Base-by-base conservation (phyloP, 2,113 vertebrate genomes). In the Saimiri boliviensis region DNA sequence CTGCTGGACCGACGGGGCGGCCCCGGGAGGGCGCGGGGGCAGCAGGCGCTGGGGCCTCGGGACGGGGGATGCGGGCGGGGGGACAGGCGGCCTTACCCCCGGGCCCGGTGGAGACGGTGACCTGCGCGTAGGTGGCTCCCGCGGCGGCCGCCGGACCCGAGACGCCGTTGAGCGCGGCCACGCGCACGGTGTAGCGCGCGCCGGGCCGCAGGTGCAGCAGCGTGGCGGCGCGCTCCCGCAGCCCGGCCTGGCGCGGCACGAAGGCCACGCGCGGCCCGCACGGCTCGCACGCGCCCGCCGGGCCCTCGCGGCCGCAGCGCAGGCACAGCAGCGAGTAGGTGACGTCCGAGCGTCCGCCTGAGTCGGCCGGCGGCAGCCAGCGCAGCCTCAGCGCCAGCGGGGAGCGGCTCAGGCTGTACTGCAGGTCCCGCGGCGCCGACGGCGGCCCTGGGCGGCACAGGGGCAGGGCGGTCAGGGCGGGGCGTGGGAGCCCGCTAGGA, bases 191-290 rank as follows among this genome's bases (percentile, higher is more conserved):
- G 98, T 99, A 99, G 99, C 99, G 99, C 98, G 97, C 98, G 21
- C 99, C 99, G 11, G 99, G 99, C 92, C 99, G 98, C n/a, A 99
- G 99, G 98, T 99, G 99, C 40, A 99, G 98, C 98, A 99, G 98
- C 1, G 99, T 99, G 89, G 99, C 99, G 0, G 99, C 99, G 45
- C 98, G 98, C 14, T 99, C 99, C 11, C 98, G 99, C 88, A 99
- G 98, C 66, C 99, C 99, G 0, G 98, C 98, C 98, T 99, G 99
- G 98, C 99, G 99, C 0, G 99, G 99, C 88, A 99, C 99, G 7
- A 99, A 99, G 97, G 99, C 99, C 54, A 99, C 98, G 1, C 99
- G 97, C 16, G 98, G 97, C 25, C 99, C 99, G 0, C 99, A 99
- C 0, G 99, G 98, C 97, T 99, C 99, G 0, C 99, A 99, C 66